Evolutionary conservation across 2,888 invertebrate genomes (phyloP).

Genomic region (Melanophora roralis): DNA sequence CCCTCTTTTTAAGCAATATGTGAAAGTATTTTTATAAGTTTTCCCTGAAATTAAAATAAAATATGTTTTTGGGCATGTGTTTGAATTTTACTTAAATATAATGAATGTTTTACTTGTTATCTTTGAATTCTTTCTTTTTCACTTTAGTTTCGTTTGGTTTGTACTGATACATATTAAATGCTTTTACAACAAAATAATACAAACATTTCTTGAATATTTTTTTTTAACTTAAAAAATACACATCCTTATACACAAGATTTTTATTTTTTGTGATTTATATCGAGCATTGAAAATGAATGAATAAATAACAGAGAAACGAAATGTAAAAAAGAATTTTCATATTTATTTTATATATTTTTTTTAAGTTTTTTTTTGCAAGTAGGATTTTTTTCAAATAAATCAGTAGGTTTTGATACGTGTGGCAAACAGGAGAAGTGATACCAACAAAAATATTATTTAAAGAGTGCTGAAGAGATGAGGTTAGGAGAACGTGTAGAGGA

Average conservation of each 20-base stretch:
- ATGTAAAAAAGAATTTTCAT: too few relatives aligned
- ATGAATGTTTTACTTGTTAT: conserved; percentile 1
- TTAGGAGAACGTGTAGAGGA: neutral
- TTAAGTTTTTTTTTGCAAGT: neutral
- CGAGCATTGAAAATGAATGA: conserved; percentile 45
- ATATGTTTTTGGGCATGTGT: conserved; percentile 48
- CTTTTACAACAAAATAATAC: conserved; percentile 53
- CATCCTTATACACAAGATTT: too few relatives aligned
- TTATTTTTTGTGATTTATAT: conserved; percentile 51
- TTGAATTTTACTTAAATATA: conserved; percentile 4
- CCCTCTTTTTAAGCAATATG: neutral
- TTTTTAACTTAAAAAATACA: neutral
- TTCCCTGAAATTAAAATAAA: conserved; percentile 45
- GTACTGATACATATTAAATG: conserved; percentile 51
- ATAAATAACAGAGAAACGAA: conserved; percentile 46
- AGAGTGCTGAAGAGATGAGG: neutral
- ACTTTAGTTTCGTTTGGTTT: neutral
- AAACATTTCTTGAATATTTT: conserved; percentile 26
- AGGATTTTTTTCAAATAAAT: conserved; percentile 11
- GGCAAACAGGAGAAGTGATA: conserved; percentile 3
- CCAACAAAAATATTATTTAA: neutral
- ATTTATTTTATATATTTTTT: conserved; percentile 1
- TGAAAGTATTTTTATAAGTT: conserved; percentile 11
- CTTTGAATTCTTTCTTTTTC: neutral
- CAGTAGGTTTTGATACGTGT: conserved; percentile 15